Evolutionary conservation across 2,888 invertebrate genomes (phyloP), one percentile per base, ranked within the genome.

Genomic region (Polyploca ridens): DNA sequence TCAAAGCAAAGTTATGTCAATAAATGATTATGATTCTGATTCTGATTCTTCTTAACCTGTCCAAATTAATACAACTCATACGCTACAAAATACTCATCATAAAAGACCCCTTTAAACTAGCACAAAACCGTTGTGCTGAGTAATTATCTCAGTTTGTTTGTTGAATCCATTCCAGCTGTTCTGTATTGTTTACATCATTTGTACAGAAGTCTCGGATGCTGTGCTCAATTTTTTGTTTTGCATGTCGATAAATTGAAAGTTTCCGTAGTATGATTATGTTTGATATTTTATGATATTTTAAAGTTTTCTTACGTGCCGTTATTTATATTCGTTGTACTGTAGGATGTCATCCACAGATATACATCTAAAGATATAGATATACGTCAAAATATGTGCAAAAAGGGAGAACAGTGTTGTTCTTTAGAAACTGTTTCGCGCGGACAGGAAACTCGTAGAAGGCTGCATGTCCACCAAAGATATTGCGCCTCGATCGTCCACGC

Each of bases 171-270:
- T n/a, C n/a, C 46, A 46, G n/a, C 41, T 41, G 11, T 7, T 41
- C 41, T 10, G 41, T 41, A 46, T 46, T 46, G 46, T 46, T 46
- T 46, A 46, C 46, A 46, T 46, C 58, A 58, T 58, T 27, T 33
- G 33, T 33, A 13, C 10, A n/a, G 46, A 27, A 27, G 27, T 46
- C 46, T 46, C n/a, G 16, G 7, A 14, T 49, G 49, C 49, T 16
- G 3, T 14, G 44, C n/a, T 14, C 16, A 49, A 49, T 16, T n/a
- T 49, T 49, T 49, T n/a, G n/a, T n/a, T n/a, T n/a, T n/a, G n/a
- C 49, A 49, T 5, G n/a, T 16, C 49, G 49, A 49, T 49, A 49
- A 16, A 49, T 16, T 49, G 5, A 16, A 16, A 49, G 49, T 14
- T 27, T 2, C 27, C 27, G 1, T 1, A 27, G 27, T 2, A 27